A percentile compares a stretch with the other conserved stretches of the same genome.
phyloP scores from a whole-genome alignment of 2,888 invertebrate genomes.

The Andrena trimmerana region DNA sequence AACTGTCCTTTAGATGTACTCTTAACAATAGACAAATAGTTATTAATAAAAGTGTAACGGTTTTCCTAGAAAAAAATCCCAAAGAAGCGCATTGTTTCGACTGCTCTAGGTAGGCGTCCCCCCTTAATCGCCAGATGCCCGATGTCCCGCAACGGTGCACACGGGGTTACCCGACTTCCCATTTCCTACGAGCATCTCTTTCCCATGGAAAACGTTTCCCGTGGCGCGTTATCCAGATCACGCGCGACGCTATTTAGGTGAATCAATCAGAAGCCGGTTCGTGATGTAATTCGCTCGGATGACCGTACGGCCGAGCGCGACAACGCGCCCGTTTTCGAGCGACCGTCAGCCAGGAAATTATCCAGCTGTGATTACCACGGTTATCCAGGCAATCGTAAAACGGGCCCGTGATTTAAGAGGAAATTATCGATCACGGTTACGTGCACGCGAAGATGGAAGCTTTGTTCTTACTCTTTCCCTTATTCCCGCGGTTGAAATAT shows the following conservation, averaged over 20 bases:
- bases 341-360: background rate
- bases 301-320: background rate
- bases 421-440: constrained; percentile 36
- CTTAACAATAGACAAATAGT: too few species aligned
- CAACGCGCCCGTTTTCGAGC: too few species aligned
- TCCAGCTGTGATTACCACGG: constrained; percentile 3
- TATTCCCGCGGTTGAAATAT: background rate
- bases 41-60: too few species aligned
- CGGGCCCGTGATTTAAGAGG: constrained; percentile 24
- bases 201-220: too few species aligned
- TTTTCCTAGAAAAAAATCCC: too few species aligned
- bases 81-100: too few species aligned
- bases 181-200: too few species aligned
- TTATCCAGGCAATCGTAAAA: background rate
- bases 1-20: too few species aligned
- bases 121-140: constrained; percentile 16
- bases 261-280: background rate
- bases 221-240: background rate
- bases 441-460: constrained; percentile 4
- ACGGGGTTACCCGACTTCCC: too few species aligned
- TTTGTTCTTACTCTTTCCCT: background rate
- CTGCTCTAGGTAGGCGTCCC: too few species aligned
- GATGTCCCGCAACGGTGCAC: too few species aligned
- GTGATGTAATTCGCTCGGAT: background rate
- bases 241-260: background rate